Evolutionary conservation across 2,797 vertebrate genomes (phyloP).

Genomic region (Hoplostethus mediterraneus): DNA sequence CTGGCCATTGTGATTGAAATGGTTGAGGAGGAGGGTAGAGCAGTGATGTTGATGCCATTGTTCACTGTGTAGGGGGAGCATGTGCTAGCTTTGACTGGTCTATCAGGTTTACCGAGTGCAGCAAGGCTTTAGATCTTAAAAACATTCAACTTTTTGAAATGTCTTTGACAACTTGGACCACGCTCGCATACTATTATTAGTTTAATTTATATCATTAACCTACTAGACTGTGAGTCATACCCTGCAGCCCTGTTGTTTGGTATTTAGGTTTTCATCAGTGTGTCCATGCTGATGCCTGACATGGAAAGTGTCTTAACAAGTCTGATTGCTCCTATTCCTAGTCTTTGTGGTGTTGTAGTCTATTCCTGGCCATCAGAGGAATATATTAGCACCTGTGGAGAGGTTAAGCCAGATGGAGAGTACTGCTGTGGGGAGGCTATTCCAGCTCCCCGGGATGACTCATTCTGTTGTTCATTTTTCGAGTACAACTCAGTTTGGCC

Average conservation of each 20-base stretch:
- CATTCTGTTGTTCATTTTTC: conserved; percentile 27
- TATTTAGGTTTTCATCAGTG: neutral
- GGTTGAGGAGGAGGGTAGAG: neutral
- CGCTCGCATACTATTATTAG: conserved; percentile 1
- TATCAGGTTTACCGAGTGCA: conserved; percentile 21
- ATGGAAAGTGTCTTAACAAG: conserved; percentile 17
- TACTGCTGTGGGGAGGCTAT: conserved; percentile 17
- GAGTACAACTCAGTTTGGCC: neutral
- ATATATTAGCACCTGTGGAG: neutral
- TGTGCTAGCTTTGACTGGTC: conserved; percentile 13
- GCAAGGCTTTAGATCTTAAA: conserved; percentile 7
- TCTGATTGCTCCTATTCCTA: conserved; percentile 14
- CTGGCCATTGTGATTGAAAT: conserved; percentile 3
- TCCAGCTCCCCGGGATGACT: conserved; percentile 43
- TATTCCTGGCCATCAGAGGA: neutral
- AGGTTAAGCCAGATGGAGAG: conserved; percentile 18
- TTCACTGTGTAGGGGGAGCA: neutral
- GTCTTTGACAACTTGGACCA: neutral
- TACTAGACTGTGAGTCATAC: neutral
- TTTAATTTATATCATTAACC: conserved; percentile 5
- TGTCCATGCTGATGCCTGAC: conserved; percentile 18
- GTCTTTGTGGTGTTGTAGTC: neutral
- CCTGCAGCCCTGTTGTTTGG: neutral
- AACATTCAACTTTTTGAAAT: conserved; percentile 4
- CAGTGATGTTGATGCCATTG: conserved; percentile 1